Evolutionary conservation across 2,797 vertebrate genomes (phyloP).

Genomic region (Anableps anableps): DNA sequence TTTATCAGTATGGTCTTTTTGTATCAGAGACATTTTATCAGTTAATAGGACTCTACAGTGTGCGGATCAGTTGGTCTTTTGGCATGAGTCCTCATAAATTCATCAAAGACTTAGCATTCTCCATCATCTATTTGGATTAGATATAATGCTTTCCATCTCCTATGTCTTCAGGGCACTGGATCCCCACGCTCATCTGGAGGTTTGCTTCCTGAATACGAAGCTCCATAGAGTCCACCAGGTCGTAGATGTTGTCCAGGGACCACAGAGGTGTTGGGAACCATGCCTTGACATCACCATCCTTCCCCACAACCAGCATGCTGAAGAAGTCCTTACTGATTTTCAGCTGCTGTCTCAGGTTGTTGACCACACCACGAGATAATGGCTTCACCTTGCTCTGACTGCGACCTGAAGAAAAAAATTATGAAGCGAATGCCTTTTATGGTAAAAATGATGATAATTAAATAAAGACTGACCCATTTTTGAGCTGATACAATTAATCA

Average conservation of each 20-base stretch:
- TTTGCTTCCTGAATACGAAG: conserved; percentile 78
- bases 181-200: conserved; percentile 80
- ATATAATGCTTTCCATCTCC: conserved; percentile 7
- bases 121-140: not conserved
- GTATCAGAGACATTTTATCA: not conserved
- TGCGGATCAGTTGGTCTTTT: not conserved
- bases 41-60: not conserved
- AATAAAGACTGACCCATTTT: not conserved
- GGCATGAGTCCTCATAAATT: not conserved
- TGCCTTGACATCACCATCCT: conserved; percentile 80
- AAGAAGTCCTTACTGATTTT: conserved; percentile 84
- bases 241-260: conserved; percentile 82
- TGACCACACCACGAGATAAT: conserved; percentile 68
- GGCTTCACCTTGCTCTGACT: conserved; percentile 79
- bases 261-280: conserved; percentile 84
- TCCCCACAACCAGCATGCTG: conserved; percentile 84
- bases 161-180: conserved; percentile 76
- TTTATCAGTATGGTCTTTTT: not conserved
- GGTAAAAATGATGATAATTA: not conserved
- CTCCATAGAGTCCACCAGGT: conserved; percentile 84
- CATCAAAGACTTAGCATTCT: not conserved
- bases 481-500: not conserved
- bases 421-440: not conserved
- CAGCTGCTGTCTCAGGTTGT: conserved; percentile 79
- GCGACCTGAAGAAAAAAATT: conserved; percentile 65